Evolutionary conservation across 2,888 invertebrate genomes (phyloP), one percentile per base, ranked within the genome.

Genomic region (Odontomyia ornata): DNA sequence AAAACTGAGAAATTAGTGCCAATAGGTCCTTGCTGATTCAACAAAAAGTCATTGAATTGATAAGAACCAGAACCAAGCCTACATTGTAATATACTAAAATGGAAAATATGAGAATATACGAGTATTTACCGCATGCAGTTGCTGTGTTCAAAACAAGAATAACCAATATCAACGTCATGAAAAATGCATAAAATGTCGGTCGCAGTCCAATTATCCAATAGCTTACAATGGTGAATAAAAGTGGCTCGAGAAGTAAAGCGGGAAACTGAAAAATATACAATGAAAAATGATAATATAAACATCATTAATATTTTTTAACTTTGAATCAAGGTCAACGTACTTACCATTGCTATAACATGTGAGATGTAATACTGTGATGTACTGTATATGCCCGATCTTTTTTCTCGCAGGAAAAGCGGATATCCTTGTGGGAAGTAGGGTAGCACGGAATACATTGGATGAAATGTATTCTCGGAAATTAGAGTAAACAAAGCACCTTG

Each of bases 121-220:
- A 5, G 9, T 64, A 64, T 88, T 88, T 86, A 92, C 95, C 96
- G 84, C 95, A 95, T 36, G 95, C 93, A 52, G 94, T 92, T n/a
- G 96, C 93, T 5, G 94, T 93, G 83, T 95, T 95, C 86, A 95
- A 92, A 64, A 95, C 94, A 80, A 95, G 85, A 79, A 93, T 90
- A n/a, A 93, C 88, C 23, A 93, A 88, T 78, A 93, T 85, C 30
- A 91, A 87, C 0, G 95, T 94, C 82, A 92, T 89, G 1, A 90
- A 84, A 83, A 94, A 93, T 9, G 94, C 93, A 83, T 91, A 91
- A 13, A 89, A 79, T 0, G 92, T 91, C 69, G 89, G 85, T 69
- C 93, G 88, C 9, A 96, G 87, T n/a, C 96, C 96, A 5, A 94
- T 91, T 82, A 97, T 89, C 93, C 93, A 96, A 86, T 98, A 98